Conservation (phyloP, 2,113 vertebrate genomes). For the Columbina picui region DNA sequence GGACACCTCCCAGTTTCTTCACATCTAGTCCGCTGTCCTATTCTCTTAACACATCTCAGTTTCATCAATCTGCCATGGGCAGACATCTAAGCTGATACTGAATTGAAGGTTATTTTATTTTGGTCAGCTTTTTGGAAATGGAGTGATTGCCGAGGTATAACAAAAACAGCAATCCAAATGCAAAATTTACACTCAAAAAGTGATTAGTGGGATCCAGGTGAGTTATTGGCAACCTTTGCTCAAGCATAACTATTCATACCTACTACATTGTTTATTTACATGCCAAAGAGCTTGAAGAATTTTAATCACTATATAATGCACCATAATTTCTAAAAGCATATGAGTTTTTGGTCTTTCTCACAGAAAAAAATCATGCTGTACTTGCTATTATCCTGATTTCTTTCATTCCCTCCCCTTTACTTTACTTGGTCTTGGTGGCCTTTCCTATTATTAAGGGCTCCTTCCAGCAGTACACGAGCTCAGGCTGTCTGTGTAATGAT, state of each 20-base stretch:
- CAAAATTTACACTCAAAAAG: neutral
- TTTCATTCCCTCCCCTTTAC: neutral
- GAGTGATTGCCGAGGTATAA: neutral
- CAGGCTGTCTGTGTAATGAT: neutral
- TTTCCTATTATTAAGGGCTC: neutral
- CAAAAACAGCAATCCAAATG: neutral
- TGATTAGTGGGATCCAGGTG: neutral
- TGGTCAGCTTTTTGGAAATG: neutral
- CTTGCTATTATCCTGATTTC: neutral
- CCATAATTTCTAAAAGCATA: neutral
- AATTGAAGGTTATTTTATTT: neutral
- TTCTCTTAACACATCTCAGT: neutral
- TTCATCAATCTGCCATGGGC: neutral
- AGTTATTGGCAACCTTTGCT: neutral
- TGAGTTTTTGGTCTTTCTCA: rapidly evolving
- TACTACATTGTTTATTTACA: neutral
- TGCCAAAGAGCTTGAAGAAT: neutral
- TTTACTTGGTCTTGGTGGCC: neutral
- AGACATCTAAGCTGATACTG: neutral
- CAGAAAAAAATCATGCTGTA: neutral
- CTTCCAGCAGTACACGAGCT: neutral
- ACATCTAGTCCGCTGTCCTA: neutral
- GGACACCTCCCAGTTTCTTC: neutral
- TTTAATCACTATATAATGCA: neutral
- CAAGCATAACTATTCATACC: neutral